A percentile compares a stretch with the other conserved stretches of the same genome.
These are phyloP conservation scores for Ceuthmochares aereus DNA, from an alignment of 2,113 vertebrate species.

Conservation along the genomic window DNA sequence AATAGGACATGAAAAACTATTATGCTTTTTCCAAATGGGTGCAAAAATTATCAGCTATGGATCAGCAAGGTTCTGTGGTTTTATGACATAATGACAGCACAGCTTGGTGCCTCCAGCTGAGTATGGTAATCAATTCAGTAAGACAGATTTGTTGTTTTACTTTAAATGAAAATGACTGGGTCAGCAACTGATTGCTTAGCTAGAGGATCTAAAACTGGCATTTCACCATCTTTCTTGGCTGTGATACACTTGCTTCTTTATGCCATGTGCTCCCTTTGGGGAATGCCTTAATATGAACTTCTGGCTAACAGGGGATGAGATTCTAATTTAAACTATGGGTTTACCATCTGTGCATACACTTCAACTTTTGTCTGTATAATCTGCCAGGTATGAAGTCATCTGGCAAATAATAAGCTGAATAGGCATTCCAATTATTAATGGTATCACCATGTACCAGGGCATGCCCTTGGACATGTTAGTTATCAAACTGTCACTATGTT, in stretches of 20 bases:
- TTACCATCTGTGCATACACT: constrained; percentile 52
- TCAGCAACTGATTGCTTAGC: constrained; percentile 45
- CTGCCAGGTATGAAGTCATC: constrained; percentile 63
- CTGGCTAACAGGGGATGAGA: constrained; percentile 17
- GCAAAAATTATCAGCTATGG: background rate
- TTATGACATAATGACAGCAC: background rate
- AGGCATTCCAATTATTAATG: constrained; percentile 20
- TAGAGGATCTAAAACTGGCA: constrained; percentile 32
- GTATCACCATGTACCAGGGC: background rate
- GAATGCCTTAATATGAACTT: constrained; percentile 52
- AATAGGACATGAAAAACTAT: background rate
- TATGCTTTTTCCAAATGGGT: background rate
- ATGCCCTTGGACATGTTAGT: background rate
- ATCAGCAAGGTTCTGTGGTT: constrained; percentile 5
- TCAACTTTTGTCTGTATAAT: constrained; percentile 39
- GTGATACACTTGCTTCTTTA: constrained; percentile 11
- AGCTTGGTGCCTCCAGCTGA: constrained; percentile 22
- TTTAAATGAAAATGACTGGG: constrained; percentile 56
- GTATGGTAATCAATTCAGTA: constrained; percentile 6
- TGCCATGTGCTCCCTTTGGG: constrained; percentile 38
- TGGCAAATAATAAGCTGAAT: constrained; percentile 33
- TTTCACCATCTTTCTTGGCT: constrained; percentile 57
- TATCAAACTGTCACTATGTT: constrained; percentile 1
- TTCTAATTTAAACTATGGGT: constrained; percentile 50
- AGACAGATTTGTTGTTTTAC: constrained; percentile 9